Conservation (phyloP, 2,888 invertebrate species). For the Drosophila mayaguana region DNA sequence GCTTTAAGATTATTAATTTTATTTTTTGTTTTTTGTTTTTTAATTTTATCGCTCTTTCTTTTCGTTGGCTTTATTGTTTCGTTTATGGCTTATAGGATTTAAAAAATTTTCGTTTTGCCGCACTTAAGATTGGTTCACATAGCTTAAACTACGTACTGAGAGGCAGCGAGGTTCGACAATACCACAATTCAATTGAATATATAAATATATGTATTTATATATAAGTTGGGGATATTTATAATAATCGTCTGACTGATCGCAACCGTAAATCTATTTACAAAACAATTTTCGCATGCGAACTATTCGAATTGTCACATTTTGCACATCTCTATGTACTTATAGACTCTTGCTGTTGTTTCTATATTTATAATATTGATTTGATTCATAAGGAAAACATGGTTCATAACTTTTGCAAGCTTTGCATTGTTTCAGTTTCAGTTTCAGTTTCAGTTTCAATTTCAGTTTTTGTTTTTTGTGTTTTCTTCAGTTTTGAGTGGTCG, state of each 20-base stretch:
- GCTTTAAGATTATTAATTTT: background rate
- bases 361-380: slow-evolving; percentile 5
- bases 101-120: slow-evolving; percentile 21
- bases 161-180: slow-evolving; percentile 83
- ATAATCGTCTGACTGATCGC: slow-evolving; percentile 28
- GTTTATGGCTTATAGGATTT: slow-evolving; percentile 45
- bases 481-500: slow-evolving; percentile 50
- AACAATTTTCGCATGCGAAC: slow-evolving; percentile 46
- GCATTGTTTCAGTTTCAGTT: slow-evolving; percentile 30
- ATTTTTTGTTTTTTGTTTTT: background rate
- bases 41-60: slow-evolving; percentile 31
- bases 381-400: slow-evolving; percentile 21
- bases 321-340: slow-evolving; percentile 16
- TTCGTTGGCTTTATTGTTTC: slow-evolving; percentile 51
- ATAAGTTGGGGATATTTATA: background rate
- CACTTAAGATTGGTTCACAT: slow-evolving; percentile 40
- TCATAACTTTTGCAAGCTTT: slow-evolving; percentile 60
- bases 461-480: slow-evolving; percentile 1
- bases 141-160: slow-evolving; percentile 80
- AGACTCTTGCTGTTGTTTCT: slow-evolving; percentile 33
- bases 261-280: slow-evolving; percentile 53
- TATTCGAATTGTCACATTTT: slow-evolving; percentile 54
- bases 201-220: background rate
- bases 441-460: slow-evolving; percentile 19
- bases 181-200: slow-evolving; percentile 15